Evolutionary conservation across 1,140 invertebrate genomes (phyloP), one percentile per base, ranked within the genome.

Genomic region (Geopemphigus sp.): DNA sequence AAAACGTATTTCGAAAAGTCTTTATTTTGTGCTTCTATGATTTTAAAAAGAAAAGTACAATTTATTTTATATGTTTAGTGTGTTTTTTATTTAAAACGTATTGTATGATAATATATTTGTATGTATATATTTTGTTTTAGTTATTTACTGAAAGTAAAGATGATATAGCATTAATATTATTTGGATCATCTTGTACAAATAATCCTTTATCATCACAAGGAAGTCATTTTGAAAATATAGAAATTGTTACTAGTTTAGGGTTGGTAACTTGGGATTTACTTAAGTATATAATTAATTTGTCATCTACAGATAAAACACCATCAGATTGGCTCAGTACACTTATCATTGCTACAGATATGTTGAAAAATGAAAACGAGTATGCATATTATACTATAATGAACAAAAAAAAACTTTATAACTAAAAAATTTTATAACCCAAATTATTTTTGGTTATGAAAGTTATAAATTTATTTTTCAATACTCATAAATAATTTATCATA

Each of bases 311-410:
- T 74, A 59, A 39, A 39, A 59, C 54, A 39, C 56, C 32, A 59
- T 74, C 72, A 10, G 56, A 74, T 45, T 74, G 72, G 72, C 72
- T 74, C n/a, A 74, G 56, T 59, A 45, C 72, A 24, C 72, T 74
- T 24, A 29, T 74, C 1, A 0, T 74, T 57, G 72, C 72, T 59
- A 24, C 72, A 39, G 53, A 74, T 59, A 57, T 74, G 8, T 15
- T 59, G 26, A 74, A 74, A 74, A 74, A 22, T 15, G 72, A 59
- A 59, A 57, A 4, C 24, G 56, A 74, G 72, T 74, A 74, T 22
- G 72, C 24, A 17, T 50, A 15, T 68, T 64, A 17, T 14, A 26
- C 22, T 26, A 61, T 14, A 29, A 15, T 29, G 8, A 50, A 50
- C 47, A 50, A 50, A 6, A 50, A 50, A 14, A 8, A 50, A 50